phyloP scores from a whole-genome alignment of 2,888 invertebrate genomes.

The Trachelus iudaicus region DNA sequence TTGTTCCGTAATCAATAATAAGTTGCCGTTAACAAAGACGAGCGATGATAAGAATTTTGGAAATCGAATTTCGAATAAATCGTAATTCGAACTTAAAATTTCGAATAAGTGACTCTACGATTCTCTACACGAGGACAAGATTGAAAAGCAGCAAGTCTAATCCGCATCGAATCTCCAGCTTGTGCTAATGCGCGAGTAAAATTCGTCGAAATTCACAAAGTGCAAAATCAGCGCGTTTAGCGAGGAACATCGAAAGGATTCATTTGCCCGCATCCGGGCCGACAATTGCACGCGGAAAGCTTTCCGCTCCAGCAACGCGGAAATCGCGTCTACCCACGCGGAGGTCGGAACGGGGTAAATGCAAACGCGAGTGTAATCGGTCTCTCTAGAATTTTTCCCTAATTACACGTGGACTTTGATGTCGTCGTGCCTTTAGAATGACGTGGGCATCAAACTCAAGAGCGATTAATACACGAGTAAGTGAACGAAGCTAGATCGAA shows the following conservation, averaged over 20 bases:
- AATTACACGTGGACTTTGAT: slow-evolving; percentile 37
- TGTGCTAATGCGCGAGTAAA: neutral
- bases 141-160: neutral
- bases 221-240: neutral
- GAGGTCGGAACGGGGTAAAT: neutral
- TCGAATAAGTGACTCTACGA: neutral
- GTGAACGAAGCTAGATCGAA: neutral
- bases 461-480: neutral
- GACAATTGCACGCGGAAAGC: neutral
- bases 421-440: neutral
- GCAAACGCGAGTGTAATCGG: neutral
- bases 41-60: neutral
- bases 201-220: neutral
- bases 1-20: neutral
- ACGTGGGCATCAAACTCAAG: neutral
- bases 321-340: neutral
- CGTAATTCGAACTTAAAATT: neutral
- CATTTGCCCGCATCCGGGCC: neutral
- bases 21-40: neutral
- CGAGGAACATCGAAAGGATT: neutral
- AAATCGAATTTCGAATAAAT: neutral
- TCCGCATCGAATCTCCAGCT: neutral
- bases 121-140: neutral
- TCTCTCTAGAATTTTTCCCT: slow-evolving; percentile 37
- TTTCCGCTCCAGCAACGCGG: neutral